Evolutionary conservation across 2,113 vertebrate genomes (phyloP).

Genomic region (Dromas ardeola): DNA sequence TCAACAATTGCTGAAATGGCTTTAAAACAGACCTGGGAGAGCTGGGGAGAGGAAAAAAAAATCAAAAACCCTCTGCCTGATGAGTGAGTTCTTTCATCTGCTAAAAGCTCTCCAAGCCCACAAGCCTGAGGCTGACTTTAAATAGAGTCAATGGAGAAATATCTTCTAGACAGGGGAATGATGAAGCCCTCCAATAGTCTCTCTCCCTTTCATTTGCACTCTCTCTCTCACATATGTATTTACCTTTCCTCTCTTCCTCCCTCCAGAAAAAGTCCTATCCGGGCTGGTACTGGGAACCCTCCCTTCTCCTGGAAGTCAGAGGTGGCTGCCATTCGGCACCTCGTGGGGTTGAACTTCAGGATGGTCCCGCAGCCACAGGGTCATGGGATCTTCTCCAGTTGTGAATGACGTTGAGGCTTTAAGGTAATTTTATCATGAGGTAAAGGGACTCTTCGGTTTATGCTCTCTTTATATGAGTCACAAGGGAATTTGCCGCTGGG

Average conservation of each 20-base stretch:
- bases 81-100: slow-evolving; percentile 70
- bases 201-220: not conserved
- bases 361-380: not conserved
- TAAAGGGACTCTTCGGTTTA: not conserved
- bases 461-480: not conserved
- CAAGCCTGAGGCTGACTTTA: slow-evolving; percentile 63
- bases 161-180: slow-evolving; percentile 55
- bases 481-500: not conserved
- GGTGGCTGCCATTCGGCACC: not conserved
- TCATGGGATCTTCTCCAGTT: not conserved
- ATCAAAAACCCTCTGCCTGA: slow-evolving; percentile 42
- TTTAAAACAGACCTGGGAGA: slow-evolving; percentile 70
- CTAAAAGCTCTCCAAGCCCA: slow-evolving; percentile 30
- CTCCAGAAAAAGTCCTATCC: not conserved
- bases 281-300: not conserved
- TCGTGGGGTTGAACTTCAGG: not conserved
- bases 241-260: not conserved
- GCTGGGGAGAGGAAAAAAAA: not conserved
- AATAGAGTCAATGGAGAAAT: slow-evolving; percentile 65
- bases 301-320: not conserved
- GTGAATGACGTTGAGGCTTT: not conserved
- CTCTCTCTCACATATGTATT: not conserved
- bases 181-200: slow-evolving; percentile 11
- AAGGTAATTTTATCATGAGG: not conserved
- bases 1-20: slow-evolving; percentile 71